Conservation (phyloP, 2,888 invertebrate species). For the Parnassius orleans region DNA sequence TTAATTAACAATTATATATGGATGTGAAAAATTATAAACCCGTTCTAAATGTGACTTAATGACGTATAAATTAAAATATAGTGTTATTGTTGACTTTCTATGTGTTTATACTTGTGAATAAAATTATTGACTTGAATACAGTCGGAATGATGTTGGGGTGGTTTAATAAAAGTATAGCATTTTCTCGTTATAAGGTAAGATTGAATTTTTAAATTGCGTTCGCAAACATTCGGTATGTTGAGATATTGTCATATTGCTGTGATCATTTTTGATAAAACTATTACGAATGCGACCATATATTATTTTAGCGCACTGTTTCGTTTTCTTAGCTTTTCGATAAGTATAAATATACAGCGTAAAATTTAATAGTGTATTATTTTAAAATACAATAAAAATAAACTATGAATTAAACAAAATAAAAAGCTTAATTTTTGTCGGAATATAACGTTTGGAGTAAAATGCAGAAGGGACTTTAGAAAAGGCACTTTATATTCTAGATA, state of each 20-base stretch:
- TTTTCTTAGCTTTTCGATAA: too few relatives aligned
- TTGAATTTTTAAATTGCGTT: conserved; percentile 31
- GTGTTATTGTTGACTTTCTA: conserved; percentile 50
- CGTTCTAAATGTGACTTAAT: conserved; percentile 27
- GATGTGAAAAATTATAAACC: conserved; percentile 29
- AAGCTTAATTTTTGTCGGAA: too few relatives aligned
- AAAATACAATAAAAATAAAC: too few relatives aligned
- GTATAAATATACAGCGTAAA: too few relatives aligned
- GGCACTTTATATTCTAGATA: conserved; percentile 14
- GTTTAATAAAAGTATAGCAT: conserved; percentile 54
- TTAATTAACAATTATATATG: conserved; percentile 38
- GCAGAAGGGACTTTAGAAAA: conserved; percentile 12
- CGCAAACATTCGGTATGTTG: conserved; percentile 17
- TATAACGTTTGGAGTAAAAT: not conserved
- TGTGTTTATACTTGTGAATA: conserved; percentile 62
- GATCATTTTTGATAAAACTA: conserved; percentile 1
- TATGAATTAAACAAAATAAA: too few relatives aligned
- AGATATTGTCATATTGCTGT: conserved; percentile 16
- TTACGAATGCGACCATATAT: not conserved
- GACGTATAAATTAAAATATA: conserved; percentile 22
- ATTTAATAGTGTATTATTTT: too few relatives aligned
- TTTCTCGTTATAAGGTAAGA: conserved; percentile 55
- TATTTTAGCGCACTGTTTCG: too few relatives aligned
- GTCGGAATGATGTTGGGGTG: conserved; percentile 60
- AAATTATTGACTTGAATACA: conserved; percentile 55